Conservation (phyloP, 1,140 invertebrate genomes). For the Drosophila sulfurigaster region DNA sequence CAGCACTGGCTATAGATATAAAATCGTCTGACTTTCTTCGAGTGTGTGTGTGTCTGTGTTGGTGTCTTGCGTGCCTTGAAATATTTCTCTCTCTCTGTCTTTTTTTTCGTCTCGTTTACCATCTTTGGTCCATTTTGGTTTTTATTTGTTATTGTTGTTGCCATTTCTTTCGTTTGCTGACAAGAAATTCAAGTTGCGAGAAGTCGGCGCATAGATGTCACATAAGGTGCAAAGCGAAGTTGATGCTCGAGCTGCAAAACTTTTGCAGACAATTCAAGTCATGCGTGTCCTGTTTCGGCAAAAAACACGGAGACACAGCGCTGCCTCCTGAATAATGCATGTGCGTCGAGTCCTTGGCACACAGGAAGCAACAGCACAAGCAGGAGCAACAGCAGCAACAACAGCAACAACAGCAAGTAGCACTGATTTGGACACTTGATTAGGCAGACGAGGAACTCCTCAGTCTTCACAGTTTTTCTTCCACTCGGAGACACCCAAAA, state of each 20-base stretch:
- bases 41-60: not conserved
- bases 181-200: conserved; percentile 65
- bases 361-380: not conserved
- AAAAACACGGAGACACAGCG: conserved; percentile 28
- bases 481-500: too few species aligned
- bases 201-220: conserved; percentile 56
- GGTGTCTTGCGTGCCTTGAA: not conserved
- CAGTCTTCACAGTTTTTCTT: not conserved
- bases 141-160: conserved; percentile 23
- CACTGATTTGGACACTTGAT: conserved; percentile 70
- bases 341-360: conserved; percentile 22
- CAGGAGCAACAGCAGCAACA: not conserved
- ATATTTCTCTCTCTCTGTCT: conserved; percentile 8
- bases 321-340: conserved; percentile 60
- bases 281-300: conserved; percentile 54
- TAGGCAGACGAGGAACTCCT: conserved; percentile 49
- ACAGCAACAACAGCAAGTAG: conserved; percentile 15
- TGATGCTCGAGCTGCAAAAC: conserved; percentile 43
- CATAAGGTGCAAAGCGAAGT: conserved; percentile 61
- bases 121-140: conserved; percentile 6
- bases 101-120: conserved; percentile 32
- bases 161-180: conserved; percentile 38
- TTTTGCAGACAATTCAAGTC: conserved; percentile 63
- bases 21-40: conserved; percentile 22
- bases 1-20: conserved; percentile 46